These are phyloP conservation scores for Distichodus sexfasciatus DNA, from an alignment of 2,797 vertebrate genomes.

Conservation along the genomic window DNA sequence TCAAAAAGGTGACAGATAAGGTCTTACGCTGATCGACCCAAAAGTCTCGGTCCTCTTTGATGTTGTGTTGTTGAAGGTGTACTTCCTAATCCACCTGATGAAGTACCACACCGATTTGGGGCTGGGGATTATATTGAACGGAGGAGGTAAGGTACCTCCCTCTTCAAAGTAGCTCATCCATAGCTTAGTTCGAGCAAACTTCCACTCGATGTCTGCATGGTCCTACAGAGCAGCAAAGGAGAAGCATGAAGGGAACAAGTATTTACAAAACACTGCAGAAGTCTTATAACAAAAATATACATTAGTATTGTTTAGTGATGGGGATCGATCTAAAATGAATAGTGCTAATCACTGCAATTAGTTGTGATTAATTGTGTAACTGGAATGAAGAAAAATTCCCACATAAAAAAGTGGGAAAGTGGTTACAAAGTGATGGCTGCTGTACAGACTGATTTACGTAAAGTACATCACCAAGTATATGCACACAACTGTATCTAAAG, in stretches of 20 bases:
- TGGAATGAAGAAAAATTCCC: too few species aligned
- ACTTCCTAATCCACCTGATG: slow-evolving; percentile 86
- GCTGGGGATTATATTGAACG: slow-evolving; percentile 96
- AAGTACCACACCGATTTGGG: slow-evolving; percentile 94
- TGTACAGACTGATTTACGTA: too few species aligned
- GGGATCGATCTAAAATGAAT: too few species aligned
- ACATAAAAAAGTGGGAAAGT: too few species aligned
- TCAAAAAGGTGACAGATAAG: background rate
- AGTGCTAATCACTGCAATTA: too few species aligned
- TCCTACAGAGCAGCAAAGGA: slow-evolving; percentile 72
- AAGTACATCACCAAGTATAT: too few species aligned
- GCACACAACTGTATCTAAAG: too few species aligned
- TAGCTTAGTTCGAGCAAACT: slow-evolving; percentile 96
- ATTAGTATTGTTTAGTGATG: too few species aligned
- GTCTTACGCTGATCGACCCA: slow-evolving; percentile 87
- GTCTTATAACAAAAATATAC: background rate
- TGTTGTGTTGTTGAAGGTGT: slow-evolving; percentile 83
- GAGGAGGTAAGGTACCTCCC: slow-evolving; percentile 92
- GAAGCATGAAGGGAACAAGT: background rate
- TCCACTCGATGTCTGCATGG: slow-evolving; percentile 99
- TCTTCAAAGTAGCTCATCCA: slow-evolving; percentile 99
- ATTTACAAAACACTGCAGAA: background rate
- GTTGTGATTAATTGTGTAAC: too few species aligned
- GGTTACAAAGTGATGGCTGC: too few species aligned
- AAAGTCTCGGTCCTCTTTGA: slow-evolving; percentile 84